Conservation (phyloP, 1,140 invertebrate species). For the Drosophila gunungcola region DNA sequence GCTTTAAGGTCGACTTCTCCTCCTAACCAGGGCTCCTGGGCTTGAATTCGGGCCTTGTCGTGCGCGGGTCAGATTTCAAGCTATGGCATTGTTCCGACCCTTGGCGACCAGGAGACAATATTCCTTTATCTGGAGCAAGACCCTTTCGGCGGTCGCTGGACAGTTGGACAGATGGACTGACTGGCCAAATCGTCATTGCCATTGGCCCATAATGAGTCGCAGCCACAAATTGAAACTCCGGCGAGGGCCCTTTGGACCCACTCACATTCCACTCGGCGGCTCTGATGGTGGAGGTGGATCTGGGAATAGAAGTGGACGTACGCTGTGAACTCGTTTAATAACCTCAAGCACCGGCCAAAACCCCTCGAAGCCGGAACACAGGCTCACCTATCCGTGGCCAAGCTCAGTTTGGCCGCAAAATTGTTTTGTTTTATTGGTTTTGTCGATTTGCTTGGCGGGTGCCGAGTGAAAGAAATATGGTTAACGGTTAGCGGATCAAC, state of each 20-base stretch:
- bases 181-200: conserved; percentile 5
- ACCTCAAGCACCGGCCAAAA: conserved; percentile 12
- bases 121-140: conserved; percentile 39
- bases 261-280: not conserved
- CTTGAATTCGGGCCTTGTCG: conserved; percentile 38
- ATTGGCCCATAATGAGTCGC: conserved; percentile 1
- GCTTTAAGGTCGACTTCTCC: conserved; percentile 9
- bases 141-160: not conserved
- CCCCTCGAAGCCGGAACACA: not conserved
- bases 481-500: conserved; percentile 47
- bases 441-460: conserved; percentile 65
- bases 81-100: conserved; percentile 14
- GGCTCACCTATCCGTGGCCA: not conserved
- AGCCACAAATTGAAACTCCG: conserved; percentile 25
- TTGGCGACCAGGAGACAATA: conserved; percentile 54
- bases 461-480: conserved; percentile 47
- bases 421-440: conserved; percentile 67
- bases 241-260: not conserved
- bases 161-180: not conserved
- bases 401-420: conserved; percentile 24
- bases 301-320: not conserved
- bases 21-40: conserved; percentile 19
- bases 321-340: conserved; percentile 31
- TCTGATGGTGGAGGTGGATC: not conserved
- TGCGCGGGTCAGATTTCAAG: conserved; percentile 63